These are phyloP conservation scores for Acronicta aceris DNA, from an alignment of 2,888 invertebrate species.

Conservation along the genomic window DNA sequence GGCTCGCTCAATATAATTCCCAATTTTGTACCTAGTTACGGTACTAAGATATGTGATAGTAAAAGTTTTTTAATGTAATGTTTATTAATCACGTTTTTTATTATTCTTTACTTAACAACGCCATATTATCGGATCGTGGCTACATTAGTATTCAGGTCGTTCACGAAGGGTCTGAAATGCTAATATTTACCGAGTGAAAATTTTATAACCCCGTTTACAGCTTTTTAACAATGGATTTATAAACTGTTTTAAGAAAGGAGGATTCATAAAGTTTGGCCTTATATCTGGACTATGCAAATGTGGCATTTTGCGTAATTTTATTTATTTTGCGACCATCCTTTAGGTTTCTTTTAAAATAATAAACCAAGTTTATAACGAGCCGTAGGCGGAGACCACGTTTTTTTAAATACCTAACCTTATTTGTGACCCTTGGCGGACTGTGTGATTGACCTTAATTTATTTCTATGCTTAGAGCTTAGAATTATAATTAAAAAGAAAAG, in stretches of 20 bases:
- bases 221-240: conserved; percentile 39
- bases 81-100: conserved; percentile 12
- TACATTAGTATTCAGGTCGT: conserved; percentile 42
- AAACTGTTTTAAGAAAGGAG: conserved; percentile 23
- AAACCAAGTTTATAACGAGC: no score
- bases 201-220: conserved; percentile 30
- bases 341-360: neutral
- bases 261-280: conserved; percentile 5
- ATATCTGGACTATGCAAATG: conserved; percentile 3
- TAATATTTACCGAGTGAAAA: conserved; percentile 41
- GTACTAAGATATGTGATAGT: no score
- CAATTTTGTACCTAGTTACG: no score
- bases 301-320: no score
- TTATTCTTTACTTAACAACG: conserved; percentile 18
- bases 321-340: neutral
- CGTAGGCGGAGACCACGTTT: no score
- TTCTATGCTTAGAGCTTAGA: no score
- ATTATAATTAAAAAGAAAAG: no score
- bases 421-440: no score
- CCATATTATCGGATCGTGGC: conserved; percentile 32
- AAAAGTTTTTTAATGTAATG: neutral
- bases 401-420: no score
- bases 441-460: no score
- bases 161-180: conserved; percentile 37
- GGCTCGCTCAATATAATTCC: no score